A percentile compares a stretch with the other conserved stretches of the same genome.
Evolutionary conservation across 1,140 invertebrate species (phyloP).

Genomic region (Helicoverpa zea): DNA sequence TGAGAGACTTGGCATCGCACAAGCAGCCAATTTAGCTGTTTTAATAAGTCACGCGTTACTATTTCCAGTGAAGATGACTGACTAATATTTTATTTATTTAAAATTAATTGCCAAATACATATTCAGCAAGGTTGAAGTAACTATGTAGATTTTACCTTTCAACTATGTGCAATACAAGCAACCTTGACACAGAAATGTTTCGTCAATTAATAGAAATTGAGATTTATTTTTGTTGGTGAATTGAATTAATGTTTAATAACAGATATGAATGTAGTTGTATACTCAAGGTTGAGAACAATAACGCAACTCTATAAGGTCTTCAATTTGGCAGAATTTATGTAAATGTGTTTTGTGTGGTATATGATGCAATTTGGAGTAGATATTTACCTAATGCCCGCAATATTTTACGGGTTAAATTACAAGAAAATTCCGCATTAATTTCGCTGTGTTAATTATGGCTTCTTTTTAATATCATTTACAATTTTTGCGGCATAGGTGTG

Average conservation of each 20-base stretch:
- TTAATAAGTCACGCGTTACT: background rate
- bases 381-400: background rate
- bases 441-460: too few relatives aligned
- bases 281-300: conserved; percentile 45
- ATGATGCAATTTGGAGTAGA: background rate
- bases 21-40: background rate
- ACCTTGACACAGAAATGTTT: conserved; percentile 77
- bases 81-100: conserved; percentile 54
- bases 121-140: conserved; percentile 73
- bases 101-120: conserved; percentile 70
- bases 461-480: too few relatives aligned
- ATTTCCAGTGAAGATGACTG: conserved; percentile 32
- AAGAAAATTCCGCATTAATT: too few relatives aligned
- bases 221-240: conserved; percentile 52
- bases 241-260: conserved; percentile 51
- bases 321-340: conserved; percentile 33
- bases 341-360: background rate
- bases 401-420: background rate
- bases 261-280: conserved; percentile 48
- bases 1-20: too few relatives aligned
- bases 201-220: conserved; percentile 69
- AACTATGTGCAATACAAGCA: conserved; percentile 70
- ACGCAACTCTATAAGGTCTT: conserved; percentile 39
- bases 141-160: conserved; percentile 76
- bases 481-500: too few relatives aligned